Evolutionary conservation across 35 echinoderm and acorn worm species (phyloP).

Genomic region (Ophiothrix spiculata): DNA sequence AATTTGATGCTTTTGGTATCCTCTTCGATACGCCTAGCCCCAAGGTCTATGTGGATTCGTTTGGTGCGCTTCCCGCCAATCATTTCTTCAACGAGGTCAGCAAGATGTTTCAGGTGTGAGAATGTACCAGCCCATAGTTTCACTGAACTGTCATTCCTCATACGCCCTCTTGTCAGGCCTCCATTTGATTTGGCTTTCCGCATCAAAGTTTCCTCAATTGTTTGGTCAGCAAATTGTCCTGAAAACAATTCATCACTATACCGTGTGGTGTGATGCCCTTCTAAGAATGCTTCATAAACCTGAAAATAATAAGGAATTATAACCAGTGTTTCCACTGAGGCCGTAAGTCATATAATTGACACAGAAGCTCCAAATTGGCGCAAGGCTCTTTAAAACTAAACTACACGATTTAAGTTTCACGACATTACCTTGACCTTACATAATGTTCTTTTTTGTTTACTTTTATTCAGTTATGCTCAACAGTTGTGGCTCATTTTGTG

Average conservation of each 20-base stretch:
- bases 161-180: constrained; percentile 21
- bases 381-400: too few relatives aligned
- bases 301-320: not conserved
- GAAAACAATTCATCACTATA: constrained; percentile 37
- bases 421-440: too few relatives aligned
- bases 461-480: too few relatives aligned
- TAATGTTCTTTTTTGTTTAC: too few relatives aligned
- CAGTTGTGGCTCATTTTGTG: too few relatives aligned
- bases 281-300: constrained; percentile 32
- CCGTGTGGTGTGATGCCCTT: constrained; percentile 24
- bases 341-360: too few relatives aligned
- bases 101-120: constrained; percentile 56
- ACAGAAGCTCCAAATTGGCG: too few relatives aligned
- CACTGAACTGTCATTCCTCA: constrained; percentile 30
- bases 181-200: constrained; percentile 46
- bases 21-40: constrained; percentile 1
- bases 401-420: too few relatives aligned
- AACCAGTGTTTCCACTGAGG: too few relatives aligned
- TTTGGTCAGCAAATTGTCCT: too few relatives aligned
- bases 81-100: constrained; percentile 54
- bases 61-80: constrained; percentile 45
- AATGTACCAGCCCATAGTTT: constrained; percentile 60
- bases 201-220: constrained; percentile 47
- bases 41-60: constrained; percentile 34
- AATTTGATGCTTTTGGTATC: constrained; percentile 16